These are phyloP conservation scores for Periophthalmus magnuspinnatus DNA, from an alignment of 2,797 vertebrate genomes.

Conservation along the genomic window DNA sequence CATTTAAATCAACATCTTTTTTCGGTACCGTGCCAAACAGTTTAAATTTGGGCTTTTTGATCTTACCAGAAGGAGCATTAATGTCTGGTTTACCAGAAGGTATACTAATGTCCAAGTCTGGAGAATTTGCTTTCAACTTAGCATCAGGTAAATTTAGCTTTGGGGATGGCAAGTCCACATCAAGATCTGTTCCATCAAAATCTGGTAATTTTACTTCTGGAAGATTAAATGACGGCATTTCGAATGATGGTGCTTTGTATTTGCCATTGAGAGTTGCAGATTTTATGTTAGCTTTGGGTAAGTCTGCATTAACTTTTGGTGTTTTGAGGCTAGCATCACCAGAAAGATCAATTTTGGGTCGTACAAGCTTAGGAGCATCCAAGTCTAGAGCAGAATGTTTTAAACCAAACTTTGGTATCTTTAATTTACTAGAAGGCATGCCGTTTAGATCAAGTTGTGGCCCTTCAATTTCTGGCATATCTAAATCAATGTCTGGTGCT, in stretches of 20 bases:
- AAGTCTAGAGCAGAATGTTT: conserved; percentile 28
- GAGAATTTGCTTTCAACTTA: conserved; percentile 28
- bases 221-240: conserved; percentile 61
- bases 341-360: conserved; percentile 43
- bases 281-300: conserved; percentile 22
- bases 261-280: conserved; percentile 29
- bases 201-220: conserved; percentile 42
- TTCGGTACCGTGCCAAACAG: conserved; percentile 46
- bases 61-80: conserved; percentile 32
- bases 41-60: conserved; percentile 51
- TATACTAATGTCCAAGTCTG: conserved; percentile 28
- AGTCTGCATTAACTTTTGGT: conserved; percentile 39
- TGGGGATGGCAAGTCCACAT: conserved; percentile 29
- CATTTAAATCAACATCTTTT: conserved; percentile 41
- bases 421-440: conserved; percentile 36
- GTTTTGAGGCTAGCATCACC: conserved; percentile 33
- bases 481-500: conserved; percentile 22
- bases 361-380: conserved; percentile 26
- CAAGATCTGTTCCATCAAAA: conserved; percentile 27
- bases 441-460: conserved; percentile 1
- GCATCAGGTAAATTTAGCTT: conserved; percentile 34
- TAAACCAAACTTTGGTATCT: conserved; percentile 53
- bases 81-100: conserved; percentile 40
- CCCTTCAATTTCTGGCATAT: background rate
- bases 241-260: conserved; percentile 57